phyloP scores from a whole-genome alignment of 2,113 vertebrate species.

The Lontra canadensis region DNA sequence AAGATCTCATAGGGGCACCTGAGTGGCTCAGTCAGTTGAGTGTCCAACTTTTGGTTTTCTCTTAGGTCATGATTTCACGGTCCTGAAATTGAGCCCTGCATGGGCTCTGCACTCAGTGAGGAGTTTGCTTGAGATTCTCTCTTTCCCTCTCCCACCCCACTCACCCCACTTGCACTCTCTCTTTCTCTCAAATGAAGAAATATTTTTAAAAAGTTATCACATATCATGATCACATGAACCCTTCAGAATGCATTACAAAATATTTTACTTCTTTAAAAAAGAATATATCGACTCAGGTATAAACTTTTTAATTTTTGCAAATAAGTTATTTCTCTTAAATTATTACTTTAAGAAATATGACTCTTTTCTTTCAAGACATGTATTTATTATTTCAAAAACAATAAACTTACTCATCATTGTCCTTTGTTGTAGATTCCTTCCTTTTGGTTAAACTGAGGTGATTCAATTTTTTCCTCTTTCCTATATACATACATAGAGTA shows the following conservation, averaged over 20 bases:
- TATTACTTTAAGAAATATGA: conserved; percentile 23
- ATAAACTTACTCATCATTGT: conserved; percentile 77
- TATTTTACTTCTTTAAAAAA: conserved; percentile 16
- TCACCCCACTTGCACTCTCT: neutral
- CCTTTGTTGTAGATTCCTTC: conserved; percentile 76
- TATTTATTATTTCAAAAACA: neutral
- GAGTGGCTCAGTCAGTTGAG: neutral
- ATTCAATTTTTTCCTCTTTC: neutral
- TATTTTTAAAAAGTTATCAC: neutral
- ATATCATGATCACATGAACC: neutral
- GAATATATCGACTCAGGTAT: neutral
- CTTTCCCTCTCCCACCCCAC: neutral
- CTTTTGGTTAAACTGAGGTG: conserved; percentile 47
- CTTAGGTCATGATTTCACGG: neutral
- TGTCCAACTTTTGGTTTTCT: neutral
- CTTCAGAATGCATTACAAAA: neutral
- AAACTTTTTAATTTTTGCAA: conserved; percentile 25
- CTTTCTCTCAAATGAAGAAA: neutral
- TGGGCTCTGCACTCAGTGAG: neutral
- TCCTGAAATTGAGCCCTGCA: neutral
- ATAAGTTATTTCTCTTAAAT: conserved; percentile 40
- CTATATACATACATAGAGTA: conserved; percentile 10
- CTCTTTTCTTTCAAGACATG: neutral
- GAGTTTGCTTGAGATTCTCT: neutral
- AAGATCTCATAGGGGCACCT: neutral